A percentile compares a stretch with the other conserved stretches of the same genome.
Conservation (phyloP, 2,113 vertebrate genomes). For the Calonectris borealis region DNA sequence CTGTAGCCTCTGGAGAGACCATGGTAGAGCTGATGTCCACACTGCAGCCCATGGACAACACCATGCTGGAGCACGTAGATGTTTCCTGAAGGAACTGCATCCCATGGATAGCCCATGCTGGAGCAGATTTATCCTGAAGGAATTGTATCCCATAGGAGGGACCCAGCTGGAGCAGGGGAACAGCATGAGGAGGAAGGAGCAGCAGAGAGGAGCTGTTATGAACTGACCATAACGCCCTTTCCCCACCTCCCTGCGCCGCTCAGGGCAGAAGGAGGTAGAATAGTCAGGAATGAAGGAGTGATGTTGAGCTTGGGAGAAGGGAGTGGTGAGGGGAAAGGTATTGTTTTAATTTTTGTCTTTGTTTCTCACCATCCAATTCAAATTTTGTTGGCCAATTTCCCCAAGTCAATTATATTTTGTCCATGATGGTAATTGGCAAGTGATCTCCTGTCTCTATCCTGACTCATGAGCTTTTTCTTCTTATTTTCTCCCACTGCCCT, state of each 20-base stretch:
- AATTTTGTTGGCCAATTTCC: background rate
- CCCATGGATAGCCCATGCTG: background rate
- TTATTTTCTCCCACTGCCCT: background rate
- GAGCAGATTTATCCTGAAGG: background rate
- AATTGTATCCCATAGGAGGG: background rate
- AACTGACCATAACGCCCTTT: background rate
- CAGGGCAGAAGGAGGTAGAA: background rate
- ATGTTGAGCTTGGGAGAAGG: background rate
- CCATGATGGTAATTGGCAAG: background rate
- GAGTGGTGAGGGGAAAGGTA: background rate
- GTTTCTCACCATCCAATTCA: background rate
- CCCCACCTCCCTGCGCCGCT: fast-evolving
- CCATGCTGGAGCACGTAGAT: background rate
- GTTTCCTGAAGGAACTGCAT: background rate
- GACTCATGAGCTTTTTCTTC: background rate
- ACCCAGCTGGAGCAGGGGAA: background rate
- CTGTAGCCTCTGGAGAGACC: background rate
- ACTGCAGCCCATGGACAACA: background rate
- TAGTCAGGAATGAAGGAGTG: background rate
- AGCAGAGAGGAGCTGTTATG: background rate
- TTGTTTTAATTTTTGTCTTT: background rate
- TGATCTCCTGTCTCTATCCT: background rate
- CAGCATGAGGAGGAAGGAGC: background rate
- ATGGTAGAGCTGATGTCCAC: background rate
- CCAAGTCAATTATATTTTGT: background rate